Evolutionary conservation across 2,797 vertebrate species (phyloP).

Genomic region (Halcyon smyrnensis): DNA sequence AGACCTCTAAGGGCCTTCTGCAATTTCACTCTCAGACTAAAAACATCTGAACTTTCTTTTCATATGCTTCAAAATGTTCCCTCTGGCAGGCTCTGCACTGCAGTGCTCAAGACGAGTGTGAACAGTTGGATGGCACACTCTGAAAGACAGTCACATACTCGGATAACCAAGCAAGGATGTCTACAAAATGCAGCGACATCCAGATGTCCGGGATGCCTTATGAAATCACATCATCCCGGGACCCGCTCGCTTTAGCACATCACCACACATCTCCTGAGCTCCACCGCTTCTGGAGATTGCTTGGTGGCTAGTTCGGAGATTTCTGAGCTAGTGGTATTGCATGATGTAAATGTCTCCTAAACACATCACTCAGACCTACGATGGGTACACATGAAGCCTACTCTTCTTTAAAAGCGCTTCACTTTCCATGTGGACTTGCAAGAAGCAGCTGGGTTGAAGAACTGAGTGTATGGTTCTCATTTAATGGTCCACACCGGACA

Average conservation of each 20-base stretch:
- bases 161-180: accelerated
- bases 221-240: not conserved
- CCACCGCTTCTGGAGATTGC: not conserved
- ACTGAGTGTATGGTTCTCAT: not conserved
- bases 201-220: not conserved
- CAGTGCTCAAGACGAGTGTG: not conserved
- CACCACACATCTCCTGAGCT: not conserved
- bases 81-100: not conserved
- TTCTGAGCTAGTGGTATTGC: not conserved
- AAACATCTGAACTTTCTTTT: slow-evolving; percentile 62
- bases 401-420: not conserved
- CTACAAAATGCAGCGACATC: not conserved
- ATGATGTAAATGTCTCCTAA: not conserved
- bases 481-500: not conserved
- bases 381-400: too few species aligned
- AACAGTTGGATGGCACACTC: not conserved
- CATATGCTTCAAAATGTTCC: not conserved
- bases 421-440: not conserved
- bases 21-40: slow-evolving; percentile 56
- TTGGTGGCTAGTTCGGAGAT: not conserved
- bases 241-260: not conserved
- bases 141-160: not conserved
- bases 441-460: not conserved
- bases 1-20: slow-evolving; percentile 67
- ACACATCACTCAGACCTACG: not conserved